Percentiles rank a stretch among this genome's conserved stretches.
Evolutionary conservation across 2,888 invertebrate genomes (phyloP).

Genomic region (Melinaea menophilus): DNA sequence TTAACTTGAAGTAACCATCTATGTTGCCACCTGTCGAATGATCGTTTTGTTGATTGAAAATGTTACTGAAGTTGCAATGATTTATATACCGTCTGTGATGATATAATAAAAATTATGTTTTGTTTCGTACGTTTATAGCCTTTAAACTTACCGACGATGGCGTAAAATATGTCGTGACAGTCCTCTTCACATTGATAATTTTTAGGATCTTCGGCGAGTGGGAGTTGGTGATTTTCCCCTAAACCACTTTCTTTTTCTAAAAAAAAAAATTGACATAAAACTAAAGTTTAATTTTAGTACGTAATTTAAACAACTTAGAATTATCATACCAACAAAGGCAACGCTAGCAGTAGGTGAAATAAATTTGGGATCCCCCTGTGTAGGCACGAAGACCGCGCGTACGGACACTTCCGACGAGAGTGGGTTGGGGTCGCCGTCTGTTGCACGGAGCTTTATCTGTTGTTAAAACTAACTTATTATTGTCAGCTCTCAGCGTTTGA

Average conservation of each 20-base stretch:
- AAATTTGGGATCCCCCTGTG: slow-evolving; percentile 68
- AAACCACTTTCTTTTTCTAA: slow-evolving; percentile 62
- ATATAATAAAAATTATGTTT: background rate
- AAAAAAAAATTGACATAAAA: slow-evolving; percentile 17
- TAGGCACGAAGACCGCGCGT: slow-evolving; percentile 66
- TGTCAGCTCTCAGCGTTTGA: no score
- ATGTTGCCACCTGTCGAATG: slow-evolving; percentile 51
- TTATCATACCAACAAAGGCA: slow-evolving; percentile 56
- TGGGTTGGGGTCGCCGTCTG: slow-evolving; percentile 62
- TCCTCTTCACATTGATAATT: slow-evolving; percentile 61
- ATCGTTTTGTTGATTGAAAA: background rate
- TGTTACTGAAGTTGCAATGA: no score
- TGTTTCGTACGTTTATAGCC: slow-evolving; percentile 5
- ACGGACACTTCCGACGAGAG: slow-evolving; percentile 44
- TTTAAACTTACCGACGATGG: slow-evolving; percentile 58
- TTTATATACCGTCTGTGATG: no score
- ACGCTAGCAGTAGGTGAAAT: slow-evolving; percentile 36
- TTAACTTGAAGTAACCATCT: slow-evolving; percentile 53
- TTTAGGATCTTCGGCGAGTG: slow-evolving; percentile 64
- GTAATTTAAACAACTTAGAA: background rate
- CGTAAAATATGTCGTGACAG: slow-evolving; percentile 64
- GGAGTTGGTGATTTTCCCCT: slow-evolving; percentile 49
- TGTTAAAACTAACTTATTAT: background rate
- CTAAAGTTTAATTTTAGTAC: background rate
- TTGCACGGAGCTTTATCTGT: slow-evolving; percentile 69